These are phyloP conservation scores for Cosmia trapezina DNA, from an alignment of 2,888 invertebrate genomes.

Conservation along the genomic window DNA sequence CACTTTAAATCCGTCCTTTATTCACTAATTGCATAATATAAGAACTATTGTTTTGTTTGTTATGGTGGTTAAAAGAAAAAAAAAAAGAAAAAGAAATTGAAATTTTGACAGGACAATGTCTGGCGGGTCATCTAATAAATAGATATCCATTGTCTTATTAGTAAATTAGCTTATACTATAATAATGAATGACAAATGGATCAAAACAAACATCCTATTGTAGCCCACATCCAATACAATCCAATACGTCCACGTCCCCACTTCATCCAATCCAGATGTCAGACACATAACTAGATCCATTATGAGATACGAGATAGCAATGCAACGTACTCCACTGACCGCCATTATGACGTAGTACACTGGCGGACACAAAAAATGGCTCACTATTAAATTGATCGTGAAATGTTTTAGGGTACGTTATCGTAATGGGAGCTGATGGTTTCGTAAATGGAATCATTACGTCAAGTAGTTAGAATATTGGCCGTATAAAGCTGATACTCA, in stretches of 20 bases:
- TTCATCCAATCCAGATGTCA: constrained; percentile 40
- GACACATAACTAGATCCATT: constrained; percentile 48
- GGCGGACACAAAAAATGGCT: constrained; percentile 21
- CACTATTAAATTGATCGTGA: constrained; percentile 25
- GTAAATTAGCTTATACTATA: no score
- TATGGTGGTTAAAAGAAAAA: no score
- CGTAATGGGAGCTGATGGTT: constrained; percentile 3
- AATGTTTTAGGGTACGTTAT: constrained; percentile 28
- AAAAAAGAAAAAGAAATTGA: no score
- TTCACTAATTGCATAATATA: no score
- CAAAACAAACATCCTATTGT: background rate
- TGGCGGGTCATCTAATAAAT: no score
- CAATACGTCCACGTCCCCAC: background rate
- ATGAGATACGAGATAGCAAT: constrained; percentile 30
- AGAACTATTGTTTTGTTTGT: no score
- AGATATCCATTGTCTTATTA: no score
- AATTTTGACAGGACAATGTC: no score
- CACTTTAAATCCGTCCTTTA: no score
- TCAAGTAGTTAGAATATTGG: constrained; percentile 15
- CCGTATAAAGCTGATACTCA: no score
- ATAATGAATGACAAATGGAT: background rate
- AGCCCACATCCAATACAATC: background rate
- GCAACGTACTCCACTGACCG: constrained; percentile 26
- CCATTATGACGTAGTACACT: constrained; percentile 36
- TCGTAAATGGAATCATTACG: constrained; percentile 10